Conservation (phyloP, 2,888 invertebrate species). For the Saturnia pavonia region DNA sequence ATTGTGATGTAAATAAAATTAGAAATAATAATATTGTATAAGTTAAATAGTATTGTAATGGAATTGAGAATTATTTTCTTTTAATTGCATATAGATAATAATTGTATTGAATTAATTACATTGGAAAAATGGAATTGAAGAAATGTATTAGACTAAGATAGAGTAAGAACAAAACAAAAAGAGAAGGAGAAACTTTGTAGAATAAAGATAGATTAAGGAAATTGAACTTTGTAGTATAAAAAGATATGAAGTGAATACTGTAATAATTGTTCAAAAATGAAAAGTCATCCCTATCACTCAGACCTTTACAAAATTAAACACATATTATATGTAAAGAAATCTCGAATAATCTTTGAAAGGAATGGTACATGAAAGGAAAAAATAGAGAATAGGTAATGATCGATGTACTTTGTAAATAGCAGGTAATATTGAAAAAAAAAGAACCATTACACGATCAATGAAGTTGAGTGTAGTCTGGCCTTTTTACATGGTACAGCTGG, state of each 20-base stretch:
- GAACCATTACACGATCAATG: neutral
- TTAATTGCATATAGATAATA: too few species aligned
- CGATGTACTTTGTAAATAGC: neutral
- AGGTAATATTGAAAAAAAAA: neutral
- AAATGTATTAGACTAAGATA: too few species aligned
- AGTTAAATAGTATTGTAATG: too few species aligned
- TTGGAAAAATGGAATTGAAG: too few species aligned
- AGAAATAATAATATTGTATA: too few species aligned
- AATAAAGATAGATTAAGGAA: too few species aligned
- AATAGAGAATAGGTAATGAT: neutral
- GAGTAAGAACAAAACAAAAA: too few species aligned
- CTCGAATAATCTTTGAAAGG: neutral
- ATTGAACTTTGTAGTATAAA: neutral
- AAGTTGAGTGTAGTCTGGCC: neutral
- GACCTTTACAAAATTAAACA: neutral
- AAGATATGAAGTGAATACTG: neutral
- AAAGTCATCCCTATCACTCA: conserved; percentile 4
- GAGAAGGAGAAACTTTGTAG: too few species aligned
- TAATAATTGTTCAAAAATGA: neutral
- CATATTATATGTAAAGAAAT: neutral
- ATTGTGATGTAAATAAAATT: too few species aligned
- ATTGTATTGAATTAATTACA: too few species aligned
- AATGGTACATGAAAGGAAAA: neutral
- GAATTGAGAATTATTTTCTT: too few species aligned
- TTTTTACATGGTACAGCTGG: conserved; percentile 1